These are phyloP conservation scores for Caenorhabditis elegans DNA, from an alignment of 1,140 invertebrate species.

Conservation along the genomic window WBcel235 BX284602.5:8182501-8183000, in stretches of 20 bases:
- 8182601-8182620: background rate
- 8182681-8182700: too few species aligned
- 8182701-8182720: too few species aligned
- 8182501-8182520: background rate
- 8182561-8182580: slow-evolving; percentile 14
- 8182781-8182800: background rate
- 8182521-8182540: background rate
- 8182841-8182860: background rate
- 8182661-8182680: too few species aligned
- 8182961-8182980: slow-evolving; percentile 5
- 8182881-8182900: slow-evolving; percentile 73
- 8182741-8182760: too few species aligned
- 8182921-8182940: slow-evolving; percentile 55
- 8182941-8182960: slow-evolving; percentile 25
- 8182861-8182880: background rate
- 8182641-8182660: background rate
- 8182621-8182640: slow-evolving; percentile 5
- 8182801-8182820: background rate
- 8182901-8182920: slow-evolving; percentile 59
- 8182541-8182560: background rate
- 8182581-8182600: slow-evolving; percentile 5
- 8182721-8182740: too few species aligned
- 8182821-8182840: background rate
- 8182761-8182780: too few species aligned
- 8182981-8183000: slow-evolving; percentile 8